phyloP scores from a whole-genome alignment of 2,888 invertebrate genomes.

The Leistus spinibarbis region DNA sequence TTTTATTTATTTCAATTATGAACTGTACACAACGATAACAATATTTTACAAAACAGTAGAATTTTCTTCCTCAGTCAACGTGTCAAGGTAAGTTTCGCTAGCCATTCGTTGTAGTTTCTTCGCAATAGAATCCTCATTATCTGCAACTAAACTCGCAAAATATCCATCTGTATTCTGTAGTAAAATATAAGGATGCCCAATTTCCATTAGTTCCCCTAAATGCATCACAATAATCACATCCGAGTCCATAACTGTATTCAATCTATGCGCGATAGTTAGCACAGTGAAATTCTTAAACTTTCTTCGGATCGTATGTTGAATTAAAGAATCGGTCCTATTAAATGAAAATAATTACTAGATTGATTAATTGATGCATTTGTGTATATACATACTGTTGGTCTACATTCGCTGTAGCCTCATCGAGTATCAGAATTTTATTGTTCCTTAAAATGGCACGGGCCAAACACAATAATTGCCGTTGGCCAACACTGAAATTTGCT shows the following conservation, averaged over 20 bases:
- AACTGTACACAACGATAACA: too few relatives aligned
- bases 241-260: constrained; percentile 86
- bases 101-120: constrained; percentile 48
- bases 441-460: constrained; percentile 79
- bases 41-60: constrained; percentile 29
- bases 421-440: constrained; percentile 76
- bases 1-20: too few relatives aligned
- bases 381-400: constrained; percentile 60
- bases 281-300: constrained; percentile 80
- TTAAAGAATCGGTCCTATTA: constrained; percentile 73
- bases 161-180: constrained; percentile 47
- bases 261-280: constrained; percentile 80
- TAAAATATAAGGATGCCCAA: constrained; percentile 58
- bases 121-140: constrained; percentile 48
- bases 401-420: constrained; percentile 88
- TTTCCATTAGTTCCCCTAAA: constrained; percentile 59
- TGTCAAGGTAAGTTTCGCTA: constrained; percentile 31
- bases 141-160: constrained; percentile 49
- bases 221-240: constrained; percentile 72
- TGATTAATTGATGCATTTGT: background rate
- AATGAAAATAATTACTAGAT: constrained; percentile 18
- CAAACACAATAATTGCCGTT: constrained; percentile 80
- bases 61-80: constrained; percentile 29
- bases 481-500: constrained; percentile 81
- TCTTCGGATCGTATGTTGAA: constrained; percentile 75